Percentiles rank a stretch among this genome's conserved stretches.
Evolutionary conservation across 2,113 vertebrate species (phyloP).

Genomic region (Sapayoa aenigma): DNA sequence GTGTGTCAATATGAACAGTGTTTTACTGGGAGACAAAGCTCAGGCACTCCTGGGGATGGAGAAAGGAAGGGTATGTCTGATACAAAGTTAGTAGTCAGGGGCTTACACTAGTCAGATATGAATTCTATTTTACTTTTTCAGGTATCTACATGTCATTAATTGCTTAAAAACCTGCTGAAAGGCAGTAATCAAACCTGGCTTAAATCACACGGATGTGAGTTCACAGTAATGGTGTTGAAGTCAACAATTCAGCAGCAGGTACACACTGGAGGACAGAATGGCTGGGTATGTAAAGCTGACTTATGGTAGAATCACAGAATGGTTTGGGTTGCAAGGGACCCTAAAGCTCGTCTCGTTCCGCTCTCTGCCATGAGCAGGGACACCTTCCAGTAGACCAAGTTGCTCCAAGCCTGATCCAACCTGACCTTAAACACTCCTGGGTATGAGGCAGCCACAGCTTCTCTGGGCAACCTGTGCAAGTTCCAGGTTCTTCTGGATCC

Average conservation of each 20-base stretch:
- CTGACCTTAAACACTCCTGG: background rate
- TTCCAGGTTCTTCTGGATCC: background rate
- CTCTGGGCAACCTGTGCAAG: background rate
- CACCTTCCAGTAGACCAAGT: fast-evolving
- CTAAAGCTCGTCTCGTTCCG: background rate
- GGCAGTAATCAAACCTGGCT: background rate
- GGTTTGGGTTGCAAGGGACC: background rate
- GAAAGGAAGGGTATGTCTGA: background rate
- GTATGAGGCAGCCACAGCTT: background rate
- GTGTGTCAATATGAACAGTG: background rate
- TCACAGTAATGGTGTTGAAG: background rate
- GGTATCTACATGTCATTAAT: background rate
- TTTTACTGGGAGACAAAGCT: background rate
- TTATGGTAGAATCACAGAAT: background rate
- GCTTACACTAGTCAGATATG: fast-evolving
- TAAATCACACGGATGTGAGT: background rate
- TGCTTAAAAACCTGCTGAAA: background rate
- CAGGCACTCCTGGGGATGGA: background rate
- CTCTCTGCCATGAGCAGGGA: background rate
- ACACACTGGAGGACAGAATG: background rate
- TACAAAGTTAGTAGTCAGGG: too few species aligned
- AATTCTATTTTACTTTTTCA: background rate
- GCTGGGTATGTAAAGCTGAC: background rate
- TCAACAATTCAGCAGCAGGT: background rate
- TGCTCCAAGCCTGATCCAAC: fast-evolving